Percentiles rank a stretch among this genome's conserved stretches.
Evolutionary conservation across 2,888 invertebrate genomes (phyloP).

Genomic region (Tipula confusa): DNA sequence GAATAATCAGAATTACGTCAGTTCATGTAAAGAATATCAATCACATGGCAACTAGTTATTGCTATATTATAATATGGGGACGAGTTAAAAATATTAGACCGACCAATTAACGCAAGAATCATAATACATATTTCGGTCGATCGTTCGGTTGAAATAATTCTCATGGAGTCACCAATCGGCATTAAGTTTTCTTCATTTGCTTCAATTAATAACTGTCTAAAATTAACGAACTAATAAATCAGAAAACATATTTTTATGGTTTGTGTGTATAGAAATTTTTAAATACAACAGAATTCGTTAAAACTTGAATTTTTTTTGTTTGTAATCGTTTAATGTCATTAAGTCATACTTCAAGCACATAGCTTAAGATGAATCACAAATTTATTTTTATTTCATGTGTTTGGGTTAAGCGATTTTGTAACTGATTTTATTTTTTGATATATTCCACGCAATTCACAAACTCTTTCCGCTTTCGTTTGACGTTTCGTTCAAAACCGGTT

Average conservation of each 20-base stretch:
- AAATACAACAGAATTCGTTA: neutral
- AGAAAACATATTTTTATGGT: neutral
- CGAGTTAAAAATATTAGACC: neutral
- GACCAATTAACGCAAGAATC: neutral
- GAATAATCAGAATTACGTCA: neutral
- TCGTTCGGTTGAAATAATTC: neutral
- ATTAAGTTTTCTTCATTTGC: neutral
- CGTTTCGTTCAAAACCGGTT: neutral
- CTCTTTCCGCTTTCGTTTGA: neutral
- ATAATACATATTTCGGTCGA: neutral
- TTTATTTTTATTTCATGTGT: neutral
- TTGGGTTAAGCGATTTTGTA: neutral
- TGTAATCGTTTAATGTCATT: neutral
- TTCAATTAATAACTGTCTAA: slow-evolving; percentile 12
- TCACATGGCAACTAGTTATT: neutral
- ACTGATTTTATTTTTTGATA: neutral
- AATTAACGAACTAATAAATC: neutral
- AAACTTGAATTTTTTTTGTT: neutral
- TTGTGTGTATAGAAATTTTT: neutral
- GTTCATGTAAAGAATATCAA: neutral
- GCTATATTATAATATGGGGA: neutral
- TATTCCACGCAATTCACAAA: neutral
- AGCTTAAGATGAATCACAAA: neutral
- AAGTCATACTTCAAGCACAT: neutral
- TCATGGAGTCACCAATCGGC: neutral